phyloP scores from a whole-genome alignment of 2,113 vertebrate species.

The Microtus montanus region DNA sequence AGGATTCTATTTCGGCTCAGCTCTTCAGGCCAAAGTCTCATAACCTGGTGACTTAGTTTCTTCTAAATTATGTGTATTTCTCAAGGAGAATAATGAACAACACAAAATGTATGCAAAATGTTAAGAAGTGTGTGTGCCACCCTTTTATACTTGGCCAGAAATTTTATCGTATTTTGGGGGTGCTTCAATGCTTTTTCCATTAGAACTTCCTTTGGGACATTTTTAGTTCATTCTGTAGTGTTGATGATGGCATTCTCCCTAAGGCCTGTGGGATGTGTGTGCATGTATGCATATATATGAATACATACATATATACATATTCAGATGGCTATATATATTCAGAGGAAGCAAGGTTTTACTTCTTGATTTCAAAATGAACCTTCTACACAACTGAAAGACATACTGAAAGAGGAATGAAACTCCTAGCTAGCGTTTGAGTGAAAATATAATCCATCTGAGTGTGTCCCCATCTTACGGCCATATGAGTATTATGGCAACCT shows the following conservation, averaged over 20 bases:
- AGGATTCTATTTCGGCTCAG: slow-evolving; percentile 65
- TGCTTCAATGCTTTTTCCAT: neutral
- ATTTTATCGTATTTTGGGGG: neutral
- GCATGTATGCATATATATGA: no score
- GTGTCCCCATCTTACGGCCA: neutral
- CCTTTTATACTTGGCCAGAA: slow-evolving; percentile 54
- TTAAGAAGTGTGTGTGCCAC: neutral
- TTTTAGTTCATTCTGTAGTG: neutral
- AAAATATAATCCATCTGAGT: neutral
- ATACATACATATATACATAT: neutral
- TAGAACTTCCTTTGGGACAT: neutral
- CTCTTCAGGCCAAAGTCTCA: slow-evolving; percentile 65
- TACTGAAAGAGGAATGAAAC: neutral
- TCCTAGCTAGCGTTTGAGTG: neutral
- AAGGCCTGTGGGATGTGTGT: neutral
- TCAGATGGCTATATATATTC: neutral
- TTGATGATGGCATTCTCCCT: neutral
- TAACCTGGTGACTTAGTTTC: slow-evolving; percentile 58
- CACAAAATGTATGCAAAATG: neutral
- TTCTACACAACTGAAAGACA: neutral
- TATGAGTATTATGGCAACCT: neutral
- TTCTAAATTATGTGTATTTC: slow-evolving; percentile 24
- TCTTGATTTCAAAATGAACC: neutral
- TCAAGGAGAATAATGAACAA: slow-evolving; percentile 36
- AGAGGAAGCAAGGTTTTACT: neutral